phyloP scores from a whole-genome alignment of 2,113 vertebrate genomes.

The Tragelaphus imberbis region DNA sequence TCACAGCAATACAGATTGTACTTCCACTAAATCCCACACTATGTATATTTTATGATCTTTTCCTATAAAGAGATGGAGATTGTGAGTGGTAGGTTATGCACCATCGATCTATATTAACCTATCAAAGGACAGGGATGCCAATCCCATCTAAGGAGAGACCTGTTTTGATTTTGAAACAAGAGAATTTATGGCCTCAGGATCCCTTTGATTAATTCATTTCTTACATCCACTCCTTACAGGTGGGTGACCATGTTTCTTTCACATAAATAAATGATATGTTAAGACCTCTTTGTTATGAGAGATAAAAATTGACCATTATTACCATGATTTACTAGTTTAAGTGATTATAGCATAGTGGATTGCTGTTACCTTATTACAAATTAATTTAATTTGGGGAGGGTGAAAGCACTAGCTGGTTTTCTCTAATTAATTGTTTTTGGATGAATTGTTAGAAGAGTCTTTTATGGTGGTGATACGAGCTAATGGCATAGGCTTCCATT shows the following conservation, averaged over 20 bases:
- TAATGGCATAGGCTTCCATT: conserved; percentile 1
- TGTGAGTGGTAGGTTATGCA: not conserved
- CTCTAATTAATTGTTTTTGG: conserved; percentile 58
- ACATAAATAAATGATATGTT: conserved; percentile 37
- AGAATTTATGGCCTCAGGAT: not conserved
- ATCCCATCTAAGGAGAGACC: not conserved
- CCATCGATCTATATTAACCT: conserved; percentile 36
- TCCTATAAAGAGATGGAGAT: not conserved
- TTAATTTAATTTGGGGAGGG: conserved; percentile 60
- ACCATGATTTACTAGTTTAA: conserved; percentile 60
- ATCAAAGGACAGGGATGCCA: not conserved
- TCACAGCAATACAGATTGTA: not conserved
- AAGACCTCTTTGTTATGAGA: conserved; percentile 32
- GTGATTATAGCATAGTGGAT: conserved; percentile 49
- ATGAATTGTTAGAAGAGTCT: conserved; percentile 19
- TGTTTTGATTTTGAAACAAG: conserved; percentile 26
- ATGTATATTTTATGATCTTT: not conserved
- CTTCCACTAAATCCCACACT: not conserved
- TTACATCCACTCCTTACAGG: not conserved
- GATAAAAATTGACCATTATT: conserved; percentile 57
- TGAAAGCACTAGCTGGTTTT: conserved; percentile 50
- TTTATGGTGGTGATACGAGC: conserved; percentile 6
- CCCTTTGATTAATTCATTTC: conserved; percentile 7
- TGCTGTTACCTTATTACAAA: conserved; percentile 47
- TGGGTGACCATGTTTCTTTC: conserved; percentile 12